Evolutionary conservation across 2,888 invertebrate species (phyloP), one percentile per base, ranked within the genome.

Genomic region (Caenorhabditis sinica): DNA sequence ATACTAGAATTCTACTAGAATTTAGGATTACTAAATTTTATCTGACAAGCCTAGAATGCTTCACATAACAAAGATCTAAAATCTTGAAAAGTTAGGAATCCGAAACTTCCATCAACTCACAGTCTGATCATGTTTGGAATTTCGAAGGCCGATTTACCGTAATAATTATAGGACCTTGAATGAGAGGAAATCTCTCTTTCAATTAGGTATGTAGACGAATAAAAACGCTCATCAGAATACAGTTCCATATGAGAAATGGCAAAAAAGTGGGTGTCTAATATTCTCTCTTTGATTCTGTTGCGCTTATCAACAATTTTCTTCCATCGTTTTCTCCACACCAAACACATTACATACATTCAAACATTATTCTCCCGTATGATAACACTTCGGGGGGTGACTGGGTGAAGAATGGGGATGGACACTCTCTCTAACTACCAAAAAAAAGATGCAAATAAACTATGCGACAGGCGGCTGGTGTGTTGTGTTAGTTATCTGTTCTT

Each of bases 381-480:
- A 72, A 60, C 49, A 40, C 43, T 15, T 5, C 36, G 28, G 69
- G 71, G 43, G 71, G n/a, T 60, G 23, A 60, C 43, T 72, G 72
- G 40, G 40, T 40, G 40, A n/a, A n/a, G n/a, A 13, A 40, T 40
- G 40, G 40, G 13, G 11, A 40, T 13, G 8, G 71, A 73, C 72
- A 63, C 73, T 11, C 40, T 40, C 40, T 40, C 49, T 58, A 58
- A 36, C 71, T 40, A 58, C 56, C 58, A 56, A 40, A 66, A 51
- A 56, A 71, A 71, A 56, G 71, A 68, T 68, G 68, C 68, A 68
- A 68, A 6, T 66, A 28, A 71, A 71, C 56, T 58, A 58, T 71
- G 56, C 58, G 45, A 33, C 20, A 17, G 65, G 23, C 20, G 65
- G 45, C 45, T 23, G 40, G 33, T 23, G 65, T 25, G 49, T 45